Base-by-base conservation (phyloP, 2,888 invertebrate species). In the Ormia ochracea region DNA sequence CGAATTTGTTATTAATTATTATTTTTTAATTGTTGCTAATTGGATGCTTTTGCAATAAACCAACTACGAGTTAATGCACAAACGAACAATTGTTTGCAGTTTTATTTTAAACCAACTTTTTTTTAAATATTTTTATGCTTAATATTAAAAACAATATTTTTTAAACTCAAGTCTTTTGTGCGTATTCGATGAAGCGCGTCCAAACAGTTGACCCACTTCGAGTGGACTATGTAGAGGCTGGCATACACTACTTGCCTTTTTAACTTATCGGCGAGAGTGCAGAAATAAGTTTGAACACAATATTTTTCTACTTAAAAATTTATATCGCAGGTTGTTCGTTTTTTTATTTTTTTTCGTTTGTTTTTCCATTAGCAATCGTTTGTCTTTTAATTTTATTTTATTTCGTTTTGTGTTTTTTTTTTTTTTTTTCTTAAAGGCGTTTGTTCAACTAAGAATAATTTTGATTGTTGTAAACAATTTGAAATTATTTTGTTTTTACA, bases 171-270 rank as follows among this genome's bases (percentile, higher is more conserved):
- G 63, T 54, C 41, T 65, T 21, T 65, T 50, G 45, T 59, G 23
- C 33, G 10, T 33, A 45, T 69, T 69, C 48, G 28, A 54, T 69
- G 78, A 28, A 75, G 68, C 65, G 75, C 79, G 73, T 74, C 73
- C 81, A 82, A 79, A 33, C 73, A 65, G 79, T 73, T 82, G 81
- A 82, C 81, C 81, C 73, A 82, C 79, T 82, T 82, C 48, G 54
- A 50, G 56, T 73, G 77, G 79, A 79, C 73, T 77, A 74, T 65
- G 38, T 33, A 21, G 33, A 54, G 54, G 68, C 26, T 65, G 52
- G 48, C 21, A 23, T 54, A 36, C 52, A 70, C 41, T 76, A 45
- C 63, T 63, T 63, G 69, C 54, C 61, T 76, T 76, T 76, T 76
- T 63, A 69, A 38, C 69, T 76, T 72, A 63, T 72, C 21, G 43